These are phyloP conservation scores for Phrynosoma blainvillii DNA, from an alignment of 2,113 vertebrate species.

Conservation along the genomic window DNA sequence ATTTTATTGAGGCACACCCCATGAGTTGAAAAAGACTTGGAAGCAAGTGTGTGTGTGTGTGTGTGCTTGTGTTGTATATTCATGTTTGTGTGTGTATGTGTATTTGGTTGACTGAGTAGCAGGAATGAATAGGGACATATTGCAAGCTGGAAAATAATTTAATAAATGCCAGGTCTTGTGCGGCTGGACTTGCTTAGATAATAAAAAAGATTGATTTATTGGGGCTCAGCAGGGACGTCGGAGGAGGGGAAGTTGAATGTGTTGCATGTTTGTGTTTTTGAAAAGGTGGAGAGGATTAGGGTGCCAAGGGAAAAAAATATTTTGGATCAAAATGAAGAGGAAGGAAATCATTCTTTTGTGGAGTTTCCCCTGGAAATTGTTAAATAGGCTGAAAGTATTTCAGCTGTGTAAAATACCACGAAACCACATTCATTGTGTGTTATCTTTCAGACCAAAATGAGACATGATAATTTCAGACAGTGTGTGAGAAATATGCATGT, in stretches of 20 bases:
- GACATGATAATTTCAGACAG: slow-evolving; percentile 43
- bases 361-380: slow-evolving; percentile 61
- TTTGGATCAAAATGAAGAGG: slow-evolving; percentile 49
- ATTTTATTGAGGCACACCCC: slow-evolving; percentile 56
- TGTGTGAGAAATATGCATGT: slow-evolving; percentile 61
- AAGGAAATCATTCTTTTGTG: slow-evolving; percentile 57
- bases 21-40: slow-evolving; percentile 35
- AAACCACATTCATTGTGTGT: slow-evolving; percentile 59
- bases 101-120: slow-evolving; percentile 37
- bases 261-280: neutral
- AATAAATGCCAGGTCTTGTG: slow-evolving; percentile 16
- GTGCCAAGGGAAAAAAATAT: slow-evolving; percentile 37
- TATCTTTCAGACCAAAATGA: slow-evolving; percentile 54
- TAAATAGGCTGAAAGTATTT: slow-evolving; percentile 57
- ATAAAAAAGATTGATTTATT: slow-evolving; percentile 9
- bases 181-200: slow-evolving; percentile 33
- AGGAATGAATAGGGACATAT: slow-evolving; percentile 45
- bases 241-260: neutral
- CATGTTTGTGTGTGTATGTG: neutral
- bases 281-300: slow-evolving; percentile 12
- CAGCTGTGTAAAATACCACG: slow-evolving; percentile 50
- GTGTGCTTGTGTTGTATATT: neutral
- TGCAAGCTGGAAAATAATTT: slow-evolving; percentile 59
- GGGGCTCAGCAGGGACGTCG: slow-evolving; percentile 47
- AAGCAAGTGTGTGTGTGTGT: neutral